Evolutionary conservation across 2,113 vertebrate species (phyloP), one percentile per base, ranked within the genome.

Genomic region (Lepisosteus oculatus): DNA sequence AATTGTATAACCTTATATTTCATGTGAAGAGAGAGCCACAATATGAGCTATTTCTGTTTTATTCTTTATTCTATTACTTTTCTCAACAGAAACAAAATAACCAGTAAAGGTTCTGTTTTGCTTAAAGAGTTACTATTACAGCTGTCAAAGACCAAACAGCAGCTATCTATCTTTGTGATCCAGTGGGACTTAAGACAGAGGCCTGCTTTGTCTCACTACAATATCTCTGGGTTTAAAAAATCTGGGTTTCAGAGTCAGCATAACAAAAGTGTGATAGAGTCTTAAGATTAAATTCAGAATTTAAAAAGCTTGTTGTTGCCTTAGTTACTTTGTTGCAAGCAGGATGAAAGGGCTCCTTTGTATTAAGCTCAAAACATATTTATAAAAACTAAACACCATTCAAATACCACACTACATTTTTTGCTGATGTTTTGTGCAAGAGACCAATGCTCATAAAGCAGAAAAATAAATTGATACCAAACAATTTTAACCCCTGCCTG

Each of bases 141-240:
- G 55, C 44, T 70, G 57, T 61, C 69, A 63, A 45, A 13, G 41
- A 55, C 41, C 54, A n/a, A 59, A 69, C 54, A 57, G 67, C 67
- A 56, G 67, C 67, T 44, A 69, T 70, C 55, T 44, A 13, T 59
- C 56, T 70, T 70, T 14, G 57, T n/a, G 43, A 47, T 17, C 69
- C 43, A 62, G 14, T 29, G 44, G 43, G 61, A 14, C 42, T 13
- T n/a, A 56, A 14, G 17, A 64, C 11, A 43, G 42, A 12, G 70
- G 61, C 13, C 70, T 65, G 70, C 12, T 6, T 65, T 65, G 11
- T 43, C 61, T 64, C 70, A 71, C n/a, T 41, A 5, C 41, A 55
- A 15, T 13, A 12, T 71, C 47, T 55, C 45, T 65, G 47, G 61
- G 51, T 15, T 14, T 54, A n/a, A 43, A 42, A 5, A 9, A 13